Percentiles rank a stretch among this genome's conserved stretches.
These are phyloP conservation scores for Tetramorium alpestre DNA, from an alignment of 1,140 invertebrate species.

Conservation along the genomic window DNA sequence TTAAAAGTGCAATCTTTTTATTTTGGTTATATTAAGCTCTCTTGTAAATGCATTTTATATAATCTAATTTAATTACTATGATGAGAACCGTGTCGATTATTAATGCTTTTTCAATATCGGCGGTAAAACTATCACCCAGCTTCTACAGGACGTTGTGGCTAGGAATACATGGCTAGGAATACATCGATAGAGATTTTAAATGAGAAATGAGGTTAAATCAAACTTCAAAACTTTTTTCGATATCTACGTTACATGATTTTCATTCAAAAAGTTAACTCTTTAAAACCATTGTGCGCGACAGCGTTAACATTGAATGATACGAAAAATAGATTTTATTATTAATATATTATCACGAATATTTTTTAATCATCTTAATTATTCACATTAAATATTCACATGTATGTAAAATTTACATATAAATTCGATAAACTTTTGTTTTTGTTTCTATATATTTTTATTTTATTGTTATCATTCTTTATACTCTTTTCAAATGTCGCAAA, in stretches of 20 bases:
- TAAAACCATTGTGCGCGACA: neutral
- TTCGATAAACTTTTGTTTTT: neutral
- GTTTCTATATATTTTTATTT: neutral
- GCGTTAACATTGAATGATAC: neutral
- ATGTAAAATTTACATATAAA: neutral
- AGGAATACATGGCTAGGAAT: conserved; percentile 35
- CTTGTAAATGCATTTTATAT: neutral
- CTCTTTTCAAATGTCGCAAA: neutral
- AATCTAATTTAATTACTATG: conserved; percentile 33
- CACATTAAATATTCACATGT: neutral
- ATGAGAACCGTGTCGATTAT: conserved; percentile 38
- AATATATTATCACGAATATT: neutral
- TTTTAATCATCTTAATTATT: neutral
- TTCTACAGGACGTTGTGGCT: neutral
- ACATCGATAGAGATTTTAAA: conserved; percentile 20
- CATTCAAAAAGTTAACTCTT: conserved; percentile 19
- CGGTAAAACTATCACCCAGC: conserved; percentile 39
- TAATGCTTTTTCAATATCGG: conserved; percentile 50
- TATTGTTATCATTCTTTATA: neutral
- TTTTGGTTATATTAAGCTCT: neutral
- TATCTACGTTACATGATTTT: conserved; percentile 38
- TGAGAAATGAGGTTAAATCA: conserved; percentile 38
- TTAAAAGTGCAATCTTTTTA: neutral
- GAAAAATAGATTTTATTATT: neutral
- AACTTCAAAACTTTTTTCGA: conserved; percentile 54